phyloP scores from a whole-genome alignment of 2,797 vertebrate genomes.

The Myioborus melanocephalus region DNA sequence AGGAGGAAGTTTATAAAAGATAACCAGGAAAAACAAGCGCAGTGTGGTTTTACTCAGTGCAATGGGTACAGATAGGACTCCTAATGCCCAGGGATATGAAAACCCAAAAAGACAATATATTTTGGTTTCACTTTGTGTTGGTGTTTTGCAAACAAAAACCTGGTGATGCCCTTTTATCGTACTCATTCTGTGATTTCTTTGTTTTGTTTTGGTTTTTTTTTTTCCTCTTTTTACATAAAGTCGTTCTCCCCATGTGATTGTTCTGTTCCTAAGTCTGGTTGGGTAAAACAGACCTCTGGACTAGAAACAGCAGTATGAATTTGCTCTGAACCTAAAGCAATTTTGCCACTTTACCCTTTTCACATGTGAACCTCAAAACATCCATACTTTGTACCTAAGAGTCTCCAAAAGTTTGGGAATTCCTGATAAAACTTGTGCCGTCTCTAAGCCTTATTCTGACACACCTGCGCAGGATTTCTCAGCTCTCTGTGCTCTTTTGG shows the following conservation, averaged over 20 bases:
- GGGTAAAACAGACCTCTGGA: not conserved
- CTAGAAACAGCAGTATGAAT: accelerated
- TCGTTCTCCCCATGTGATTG: not conserved
- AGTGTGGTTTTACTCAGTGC: not conserved
- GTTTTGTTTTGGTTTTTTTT: no score
- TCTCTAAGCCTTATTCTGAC: not conserved
- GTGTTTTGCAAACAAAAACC: not conserved
- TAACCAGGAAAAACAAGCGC: not conserved
- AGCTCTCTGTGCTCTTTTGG: not conserved
- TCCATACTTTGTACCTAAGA: accelerated
- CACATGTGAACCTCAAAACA: not conserved
- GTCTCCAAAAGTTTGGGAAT: not conserved
- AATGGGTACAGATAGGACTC: not conserved
- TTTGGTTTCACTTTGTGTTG: not conserved
- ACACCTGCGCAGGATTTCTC: not conserved
- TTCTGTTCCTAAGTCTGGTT: not conserved
- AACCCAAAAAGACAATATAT: accelerated
- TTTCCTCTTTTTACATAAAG: not conserved
- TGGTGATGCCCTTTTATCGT: accelerated
- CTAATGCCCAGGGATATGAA: not conserved
- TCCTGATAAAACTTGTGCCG: accelerated
- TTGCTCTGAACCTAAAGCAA: not conserved
- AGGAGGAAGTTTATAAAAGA: not conserved
- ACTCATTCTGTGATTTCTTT: not conserved
- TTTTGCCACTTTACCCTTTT: not conserved